phyloP scores from a whole-genome alignment of 2,113 vertebrate species.

The Heterocephalus glaber region DNA sequence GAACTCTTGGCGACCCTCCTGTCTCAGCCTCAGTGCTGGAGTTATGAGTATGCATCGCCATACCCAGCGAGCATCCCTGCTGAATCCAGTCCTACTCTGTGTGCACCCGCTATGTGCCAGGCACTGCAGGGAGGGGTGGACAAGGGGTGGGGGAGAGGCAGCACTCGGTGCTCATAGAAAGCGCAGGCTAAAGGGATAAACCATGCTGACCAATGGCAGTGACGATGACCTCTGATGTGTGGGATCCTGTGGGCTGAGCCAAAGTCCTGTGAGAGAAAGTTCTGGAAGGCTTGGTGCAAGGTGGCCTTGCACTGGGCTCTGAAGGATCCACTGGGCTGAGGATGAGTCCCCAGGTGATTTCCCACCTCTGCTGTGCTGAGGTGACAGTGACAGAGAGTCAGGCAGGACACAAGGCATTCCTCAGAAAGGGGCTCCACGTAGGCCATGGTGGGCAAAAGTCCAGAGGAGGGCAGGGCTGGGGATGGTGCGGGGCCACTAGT shows the following conservation, averaged over 20 bases:
- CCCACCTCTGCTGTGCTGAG: neutral
- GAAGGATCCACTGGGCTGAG: neutral
- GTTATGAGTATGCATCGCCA: neutral
- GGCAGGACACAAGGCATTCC: neutral
- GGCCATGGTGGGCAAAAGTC: neutral
- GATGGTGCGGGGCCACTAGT: neutral
- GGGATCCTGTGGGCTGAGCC: no score
- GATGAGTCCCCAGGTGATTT: neutral
- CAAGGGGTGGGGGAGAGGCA: neutral
- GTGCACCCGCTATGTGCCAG: neutral
- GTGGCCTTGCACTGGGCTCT: neutral
- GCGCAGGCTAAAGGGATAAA: neutral
- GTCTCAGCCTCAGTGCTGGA: neutral
- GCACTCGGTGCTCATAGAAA: neutral
- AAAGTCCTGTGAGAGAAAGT: neutral
- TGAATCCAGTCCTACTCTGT: neutral
- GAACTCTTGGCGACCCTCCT: neutral
- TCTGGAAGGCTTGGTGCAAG: neutral
- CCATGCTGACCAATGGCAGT: accelerated
- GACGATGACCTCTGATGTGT: accelerated
- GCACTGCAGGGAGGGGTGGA: no score
- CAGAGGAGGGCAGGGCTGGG: neutral
- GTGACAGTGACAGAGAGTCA: neutral
- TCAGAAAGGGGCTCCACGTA: neutral
- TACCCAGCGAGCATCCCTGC: neutral